These are phyloP conservation scores for Romanomermis culicivorax DNA, from an alignment of 2,888 invertebrate genomes.

Conservation along the genomic window DNA sequence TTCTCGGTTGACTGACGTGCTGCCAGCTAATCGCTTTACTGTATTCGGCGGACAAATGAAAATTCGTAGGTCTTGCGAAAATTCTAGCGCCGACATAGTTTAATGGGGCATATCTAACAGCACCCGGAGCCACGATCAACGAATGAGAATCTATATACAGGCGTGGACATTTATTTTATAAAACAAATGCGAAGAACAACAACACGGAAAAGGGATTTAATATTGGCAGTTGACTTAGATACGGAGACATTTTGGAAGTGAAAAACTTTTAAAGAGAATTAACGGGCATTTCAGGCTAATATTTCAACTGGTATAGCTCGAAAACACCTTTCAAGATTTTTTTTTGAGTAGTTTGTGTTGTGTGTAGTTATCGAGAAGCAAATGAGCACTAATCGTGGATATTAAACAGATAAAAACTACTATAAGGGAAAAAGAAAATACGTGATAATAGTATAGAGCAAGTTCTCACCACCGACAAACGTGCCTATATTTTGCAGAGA, in stretches of 20 bases:
- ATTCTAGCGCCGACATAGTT: conserved; percentile 50
- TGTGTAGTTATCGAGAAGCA: no score
- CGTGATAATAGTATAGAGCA: no score
- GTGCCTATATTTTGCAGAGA: conserved; percentile 41
- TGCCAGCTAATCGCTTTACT: conserved; percentile 8
- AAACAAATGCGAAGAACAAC: no score
- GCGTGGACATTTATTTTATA: no score
- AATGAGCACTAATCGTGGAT: no score
- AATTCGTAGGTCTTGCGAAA: conserved; percentile 47
- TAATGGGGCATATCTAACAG: conserved; percentile 48
- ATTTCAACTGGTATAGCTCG: background rate
- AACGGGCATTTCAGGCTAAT: background rate
- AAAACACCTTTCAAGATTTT: background rate
- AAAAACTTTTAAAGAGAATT: no score
- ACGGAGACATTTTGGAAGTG: no score
- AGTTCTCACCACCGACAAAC: conserved; percentile 17
- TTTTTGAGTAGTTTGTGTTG: no score
- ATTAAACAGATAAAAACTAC: no score
- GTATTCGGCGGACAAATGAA: conserved; percentile 3
- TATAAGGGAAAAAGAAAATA: no score
- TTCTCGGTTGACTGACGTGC: background rate
- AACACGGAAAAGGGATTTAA: no score
- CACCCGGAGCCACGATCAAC: conserved; percentile 3
- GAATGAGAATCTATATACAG: background rate
- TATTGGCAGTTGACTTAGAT: no score